These are phyloP conservation scores for Cirrhinus mrigala DNA, from an alignment of 2,797 vertebrate species.

Conservation along the genomic window DNA sequence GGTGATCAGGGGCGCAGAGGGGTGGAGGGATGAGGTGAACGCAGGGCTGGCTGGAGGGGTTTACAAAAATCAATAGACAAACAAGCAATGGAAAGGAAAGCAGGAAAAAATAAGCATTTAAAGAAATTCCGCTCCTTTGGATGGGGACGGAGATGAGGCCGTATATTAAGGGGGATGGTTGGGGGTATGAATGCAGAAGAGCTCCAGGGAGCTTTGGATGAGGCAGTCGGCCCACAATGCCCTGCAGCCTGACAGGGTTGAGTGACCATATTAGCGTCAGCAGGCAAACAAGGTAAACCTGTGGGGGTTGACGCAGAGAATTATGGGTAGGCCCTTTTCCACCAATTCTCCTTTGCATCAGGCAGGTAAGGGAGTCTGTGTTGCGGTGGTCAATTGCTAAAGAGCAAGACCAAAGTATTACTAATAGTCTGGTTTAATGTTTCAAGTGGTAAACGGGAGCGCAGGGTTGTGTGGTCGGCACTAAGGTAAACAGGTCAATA, in stretches of 20 bases:
- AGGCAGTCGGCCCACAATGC: slow-evolving; percentile 75
- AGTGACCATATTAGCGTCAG: slow-evolving; percentile 79
- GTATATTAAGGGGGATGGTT: slow-evolving; percentile 45
- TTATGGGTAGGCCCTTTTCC: slow-evolving; percentile 69
- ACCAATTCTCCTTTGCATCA: slow-evolving; percentile 53
- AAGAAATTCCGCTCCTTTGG: slow-evolving; percentile 74
- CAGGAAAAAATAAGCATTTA: slow-evolving; percentile 77
- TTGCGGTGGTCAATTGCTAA: slow-evolving; percentile 71
- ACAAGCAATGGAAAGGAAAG: slow-evolving; percentile 73
- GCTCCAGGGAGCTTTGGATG: slow-evolving; percentile 61
- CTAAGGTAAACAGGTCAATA: slow-evolving; percentile 89
- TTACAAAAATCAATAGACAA: slow-evolving; percentile 82
- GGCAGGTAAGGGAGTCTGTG: slow-evolving; percentile 57
- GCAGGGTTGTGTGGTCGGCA: slow-evolving; percentile 72
- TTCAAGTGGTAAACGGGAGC: slow-evolving; percentile 82
- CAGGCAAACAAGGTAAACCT: slow-evolving; percentile 73
- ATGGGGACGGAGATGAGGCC: slow-evolving; percentile 57
- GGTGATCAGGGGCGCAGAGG: slow-evolving; percentile 26
- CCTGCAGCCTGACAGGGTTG: slow-evolving; percentile 80
- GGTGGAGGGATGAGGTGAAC: slow-evolving; percentile 34
- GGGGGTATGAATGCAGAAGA: slow-evolving; percentile 28
- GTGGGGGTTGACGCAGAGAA: slow-evolving; percentile 76
- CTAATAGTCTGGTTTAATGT: slow-evolving; percentile 87
- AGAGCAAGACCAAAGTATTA: slow-evolving; percentile 81
- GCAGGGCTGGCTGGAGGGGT: slow-evolving; percentile 60